Conservation (phyloP, 2,797 vertebrate species). For the Pangasius larnaudii region DNA sequence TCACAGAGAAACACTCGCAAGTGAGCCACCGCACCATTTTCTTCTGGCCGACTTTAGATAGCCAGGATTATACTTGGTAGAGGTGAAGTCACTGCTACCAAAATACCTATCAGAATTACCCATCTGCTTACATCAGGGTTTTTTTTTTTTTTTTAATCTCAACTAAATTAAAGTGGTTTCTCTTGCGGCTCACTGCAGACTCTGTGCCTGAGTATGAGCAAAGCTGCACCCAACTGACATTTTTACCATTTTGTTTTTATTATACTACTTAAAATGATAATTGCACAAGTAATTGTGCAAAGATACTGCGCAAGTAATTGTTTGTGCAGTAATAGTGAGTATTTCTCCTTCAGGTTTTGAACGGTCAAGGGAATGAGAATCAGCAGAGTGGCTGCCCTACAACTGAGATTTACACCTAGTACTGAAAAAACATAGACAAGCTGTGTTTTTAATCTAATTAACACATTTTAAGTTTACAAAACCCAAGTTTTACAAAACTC, state of each 20-base stretch:
- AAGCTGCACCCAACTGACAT: neutral
- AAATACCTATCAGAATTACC: neutral
- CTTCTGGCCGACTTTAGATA: neutral
- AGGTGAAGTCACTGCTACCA: neutral
- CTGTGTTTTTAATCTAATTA: neutral
- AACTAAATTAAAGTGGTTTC: neutral
- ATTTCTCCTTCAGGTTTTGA: neutral
- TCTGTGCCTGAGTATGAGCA: neutral
- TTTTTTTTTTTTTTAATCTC: too few species aligned
- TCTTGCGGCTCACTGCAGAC: neutral
- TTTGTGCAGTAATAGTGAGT: neutral
- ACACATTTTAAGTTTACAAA: neutral
- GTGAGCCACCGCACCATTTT: slow-evolving; percentile 45
- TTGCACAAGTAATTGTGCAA: neutral
- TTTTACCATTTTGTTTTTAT: neutral
- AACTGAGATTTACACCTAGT: neutral
- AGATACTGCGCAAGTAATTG: neutral
- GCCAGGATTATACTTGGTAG: neutral
- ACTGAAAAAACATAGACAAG: neutral
- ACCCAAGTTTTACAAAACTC: too few species aligned
- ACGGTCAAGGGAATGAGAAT: neutral
- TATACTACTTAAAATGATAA: neutral
- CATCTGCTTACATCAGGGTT: neutral
- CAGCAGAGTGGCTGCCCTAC: neutral
- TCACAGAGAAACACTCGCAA: slow-evolving; percentile 75